These are phyloP conservation scores for Sesamia inferens DNA, from an alignment of 2,888 invertebrate species.

Conservation along the genomic window DNA sequence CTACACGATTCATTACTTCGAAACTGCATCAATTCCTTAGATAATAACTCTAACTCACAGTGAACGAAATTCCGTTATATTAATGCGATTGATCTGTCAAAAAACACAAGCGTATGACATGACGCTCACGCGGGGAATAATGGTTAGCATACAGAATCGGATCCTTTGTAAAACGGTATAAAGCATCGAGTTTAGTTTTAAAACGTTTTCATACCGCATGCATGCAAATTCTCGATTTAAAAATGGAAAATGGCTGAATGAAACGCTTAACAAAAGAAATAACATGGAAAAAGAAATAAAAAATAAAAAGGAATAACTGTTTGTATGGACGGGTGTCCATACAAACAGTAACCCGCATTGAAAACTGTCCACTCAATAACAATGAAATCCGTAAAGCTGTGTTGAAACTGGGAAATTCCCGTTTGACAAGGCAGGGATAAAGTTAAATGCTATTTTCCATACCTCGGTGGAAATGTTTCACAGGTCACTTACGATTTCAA, in stretches of 20 bases:
- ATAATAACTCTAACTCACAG: neutral
- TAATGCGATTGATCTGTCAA: neutral
- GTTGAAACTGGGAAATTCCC: constrained; percentile 32
- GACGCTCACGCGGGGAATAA: neutral
- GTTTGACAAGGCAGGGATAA: constrained; percentile 24
- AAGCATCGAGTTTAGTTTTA: neutral
- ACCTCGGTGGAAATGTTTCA: constrained; percentile 46
- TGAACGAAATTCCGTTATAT: neutral
- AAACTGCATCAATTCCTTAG: neutral
- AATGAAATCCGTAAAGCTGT: constrained; percentile 28
- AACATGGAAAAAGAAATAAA: no score
- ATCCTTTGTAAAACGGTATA: neutral
- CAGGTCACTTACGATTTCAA: constrained; percentile 55
- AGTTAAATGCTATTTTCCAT: constrained; percentile 44
- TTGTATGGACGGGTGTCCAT: no score
- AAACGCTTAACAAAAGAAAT: constrained; percentile 39
- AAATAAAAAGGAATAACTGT: no score
- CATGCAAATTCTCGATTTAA: constrained; percentile 27
- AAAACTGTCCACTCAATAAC: constrained; percentile 38
- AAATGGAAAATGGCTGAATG: constrained; percentile 34
- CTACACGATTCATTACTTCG: neutral
- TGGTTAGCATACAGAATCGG: neutral
- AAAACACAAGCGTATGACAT: neutral
- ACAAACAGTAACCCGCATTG: constrained; percentile 27
- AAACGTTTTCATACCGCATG: constrained; percentile 12